Base-by-base conservation (phyloP, 2,113 vertebrate species). In the Labrus mixtus region DNA sequence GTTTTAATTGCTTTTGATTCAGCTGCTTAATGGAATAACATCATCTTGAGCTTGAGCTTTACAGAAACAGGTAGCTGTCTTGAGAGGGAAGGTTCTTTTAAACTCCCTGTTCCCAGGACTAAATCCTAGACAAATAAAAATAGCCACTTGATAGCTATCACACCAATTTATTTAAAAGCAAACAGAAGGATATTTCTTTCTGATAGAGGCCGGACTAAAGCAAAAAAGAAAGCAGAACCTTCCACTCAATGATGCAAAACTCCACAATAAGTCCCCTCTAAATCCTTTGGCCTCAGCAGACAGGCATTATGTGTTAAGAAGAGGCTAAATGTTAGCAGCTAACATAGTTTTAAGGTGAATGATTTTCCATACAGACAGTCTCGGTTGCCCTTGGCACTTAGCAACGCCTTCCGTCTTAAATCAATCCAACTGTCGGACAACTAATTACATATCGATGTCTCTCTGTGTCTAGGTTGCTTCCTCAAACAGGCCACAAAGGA, bases 381-480 rank as follows among this genome's bases (percentile, higher is more conserved):
- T 77, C 23, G 3, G 46, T 23, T 50, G 57, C 59, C 37, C 13
- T n/a, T 53, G 54, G 65, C 61, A 65, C 78, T 65, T 58, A 33
- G n/a, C n/a, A 36, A 37, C 3, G 3, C 54, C 29, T 53, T 63
- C 57, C 16, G 10, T 20, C 39, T 33, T n/a, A 3, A 76, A 84
- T 45, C 19, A 81, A 81, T 63, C 59, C 51, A 76, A 66, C 59
- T 78, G 62, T 79, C 15, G 33, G 41, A 63, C 15, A 19, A 62
- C 68, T 82, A 68, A 79, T 77, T 72, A 51, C 57, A 68, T 39
- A 81, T 84, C 55, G 68, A 80, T 70, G 69, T 74, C 19, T 43
- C 23, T 76, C 63, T 50, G 59, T 59, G 56, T 69, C 54, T 46
- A 16, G 43, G 62, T 54, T 70, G 53, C 57, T 68, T 75, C 55